Evolutionary conservation across 2,113 vertebrate genomes (phyloP).

Genomic region (Pogonocichla stellata): DNA sequence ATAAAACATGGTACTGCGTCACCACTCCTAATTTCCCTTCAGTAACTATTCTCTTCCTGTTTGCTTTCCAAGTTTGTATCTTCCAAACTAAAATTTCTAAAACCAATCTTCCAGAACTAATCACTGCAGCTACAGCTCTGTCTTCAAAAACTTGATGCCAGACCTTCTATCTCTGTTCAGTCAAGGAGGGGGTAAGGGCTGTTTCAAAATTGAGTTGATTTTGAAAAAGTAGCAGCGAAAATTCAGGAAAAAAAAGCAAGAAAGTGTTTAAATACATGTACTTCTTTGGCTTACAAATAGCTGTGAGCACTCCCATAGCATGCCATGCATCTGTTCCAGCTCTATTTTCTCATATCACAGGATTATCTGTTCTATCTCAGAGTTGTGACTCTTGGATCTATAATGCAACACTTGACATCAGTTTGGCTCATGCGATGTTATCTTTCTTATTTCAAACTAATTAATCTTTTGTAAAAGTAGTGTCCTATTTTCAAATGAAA

Average conservation of each 20-base stretch:
- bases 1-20: neutral
- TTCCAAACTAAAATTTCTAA: neutral
- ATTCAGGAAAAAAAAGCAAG: neutral
- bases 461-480: constrained; percentile 1
- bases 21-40: neutral
- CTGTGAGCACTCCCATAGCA: neutral
- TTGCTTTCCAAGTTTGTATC: neutral
- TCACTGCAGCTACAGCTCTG: neutral
- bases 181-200: neutral
- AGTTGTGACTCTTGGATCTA: constrained; percentile 29
- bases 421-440: constrained; percentile 12
- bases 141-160: neutral
- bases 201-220: neutral
- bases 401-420: constrained; percentile 7
- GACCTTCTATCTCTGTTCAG: neutral
- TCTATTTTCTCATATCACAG: constrained; percentile 3
- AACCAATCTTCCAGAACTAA: neutral
- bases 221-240: constrained; percentile 1
- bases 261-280: neutral
- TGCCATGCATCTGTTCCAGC: constrained; percentile 14
- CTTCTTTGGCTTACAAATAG: neutral
- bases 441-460: constrained; percentile 22
- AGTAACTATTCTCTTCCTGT: neutral
- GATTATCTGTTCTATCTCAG: constrained; percentile 43
- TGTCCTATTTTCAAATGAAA: neutral